Base-by-base conservation (phyloP, 2,797 vertebrate species). In the Anableps anableps region DNA sequence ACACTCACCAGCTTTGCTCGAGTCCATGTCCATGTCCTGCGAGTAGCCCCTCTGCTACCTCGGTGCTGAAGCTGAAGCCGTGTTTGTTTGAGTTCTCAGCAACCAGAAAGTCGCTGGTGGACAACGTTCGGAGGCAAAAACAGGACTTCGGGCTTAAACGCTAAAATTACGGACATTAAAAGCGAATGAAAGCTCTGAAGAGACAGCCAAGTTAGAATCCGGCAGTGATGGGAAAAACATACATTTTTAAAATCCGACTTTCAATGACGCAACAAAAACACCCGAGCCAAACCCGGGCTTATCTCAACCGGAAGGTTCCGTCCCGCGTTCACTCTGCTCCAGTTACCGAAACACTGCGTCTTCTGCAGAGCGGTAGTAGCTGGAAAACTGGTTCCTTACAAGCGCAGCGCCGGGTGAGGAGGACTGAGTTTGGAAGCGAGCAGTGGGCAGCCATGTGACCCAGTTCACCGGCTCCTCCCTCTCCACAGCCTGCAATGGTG, bases 11-110 rank as follows among this genome's bases (percentile, higher is more conserved):
- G 94, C 95, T 88, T 95, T 95, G 78, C 90, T 91, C 3, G 93
- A 89, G 81, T 96, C 95, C 95, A 96, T 96, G 19, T 96, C 95
- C 96, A 96, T 96, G 19, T 36, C 88, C 83, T 77, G 29, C 47
- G 77, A 41, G 81, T 83, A 36, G 31, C 31, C 81, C 88, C 89
- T 87, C 53, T 87, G 91, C 88, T 88, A 93, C 91, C 92, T 94
- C 64, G 29, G 74, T 87, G 76, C 88, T 51, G 85, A 77, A 91
- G 76, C 88, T 51, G 85, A 77, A 91, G 90, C 94, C 93, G 95
- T 95, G 10, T 94, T 92, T 87, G 81, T 70, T 73, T 88, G 77
- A 23, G 75, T 87, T 87, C 75, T 89, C 89, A 95, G 91, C 91
- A 95, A 94, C 93, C 26, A 88, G 73, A 60, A 78, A 88, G 91